These are phyloP conservation scores for Leptura quadrifasciata DNA, from an alignment of 2,888 invertebrate genomes.

Conservation along the genomic window DNA sequence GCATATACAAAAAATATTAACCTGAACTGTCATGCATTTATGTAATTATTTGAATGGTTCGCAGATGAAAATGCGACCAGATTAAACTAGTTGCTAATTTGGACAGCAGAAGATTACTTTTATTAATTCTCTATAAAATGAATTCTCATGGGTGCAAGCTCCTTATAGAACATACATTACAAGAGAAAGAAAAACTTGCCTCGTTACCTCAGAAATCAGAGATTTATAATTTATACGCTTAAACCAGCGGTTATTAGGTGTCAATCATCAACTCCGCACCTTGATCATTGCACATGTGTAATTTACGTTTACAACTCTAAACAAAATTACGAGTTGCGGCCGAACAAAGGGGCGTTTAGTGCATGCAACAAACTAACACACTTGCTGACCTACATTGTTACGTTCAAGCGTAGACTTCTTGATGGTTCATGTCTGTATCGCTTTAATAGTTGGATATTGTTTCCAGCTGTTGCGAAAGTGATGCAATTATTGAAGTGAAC, in stretches of 20 bases:
- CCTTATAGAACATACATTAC: too few relatives aligned
- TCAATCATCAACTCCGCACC: not conserved
- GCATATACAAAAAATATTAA: too few relatives aligned
- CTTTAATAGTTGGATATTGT: slow-evolving; percentile 39
- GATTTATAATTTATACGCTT: not conserved
- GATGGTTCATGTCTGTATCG: slow-evolving; percentile 16
- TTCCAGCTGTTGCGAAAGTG: slow-evolving; percentile 38
- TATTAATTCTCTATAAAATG: too few relatives aligned
- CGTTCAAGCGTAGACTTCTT: slow-evolving; percentile 9
- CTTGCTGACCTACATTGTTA: slow-evolving; percentile 25
- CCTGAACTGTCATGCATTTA: too few relatives aligned
- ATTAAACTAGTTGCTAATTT: too few relatives aligned
- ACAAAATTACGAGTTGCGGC: not conserved
- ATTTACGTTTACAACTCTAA: not conserved
- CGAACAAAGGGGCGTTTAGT: not conserved
- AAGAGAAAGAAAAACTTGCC: not conserved
- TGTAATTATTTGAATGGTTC: too few relatives aligned
- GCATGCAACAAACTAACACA: slow-evolving; percentile 18
- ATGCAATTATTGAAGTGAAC: slow-evolving; percentile 30
- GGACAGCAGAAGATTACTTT: too few relatives aligned
- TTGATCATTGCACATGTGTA: not conserved
- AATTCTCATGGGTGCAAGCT: too few relatives aligned
- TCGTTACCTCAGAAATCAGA: not conserved
- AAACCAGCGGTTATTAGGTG: slow-evolving; percentile 8
- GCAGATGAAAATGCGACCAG: too few relatives aligned